A percentile compares a stretch with the other conserved stretches of the same genome.
These are phyloP conservation scores for Coenonympha arcania DNA, from an alignment of 2,888 invertebrate species.

Conservation along the genomic window DNA sequence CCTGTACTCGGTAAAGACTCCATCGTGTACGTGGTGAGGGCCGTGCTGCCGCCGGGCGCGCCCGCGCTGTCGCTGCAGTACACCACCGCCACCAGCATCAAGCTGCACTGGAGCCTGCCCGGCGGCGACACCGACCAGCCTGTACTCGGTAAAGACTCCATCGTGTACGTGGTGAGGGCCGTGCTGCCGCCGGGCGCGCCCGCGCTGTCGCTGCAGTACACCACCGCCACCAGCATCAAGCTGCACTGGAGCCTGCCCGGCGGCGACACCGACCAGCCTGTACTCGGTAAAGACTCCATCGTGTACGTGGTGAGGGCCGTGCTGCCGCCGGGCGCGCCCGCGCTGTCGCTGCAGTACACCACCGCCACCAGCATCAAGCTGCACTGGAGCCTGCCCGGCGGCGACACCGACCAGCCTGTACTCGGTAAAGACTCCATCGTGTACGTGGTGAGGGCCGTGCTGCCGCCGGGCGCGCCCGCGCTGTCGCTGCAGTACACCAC, in stretches of 20 bases:
- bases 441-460: conserved; percentile 82
- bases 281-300: conserved; percentile 84
- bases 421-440: conserved; percentile 78
- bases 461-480: conserved; percentile 80
- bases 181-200: conserved; percentile 83
- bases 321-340: conserved; percentile 80
- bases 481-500: conserved; percentile 83
- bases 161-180: conserved; percentile 83
- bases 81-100: conserved; percentile 81
- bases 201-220: conserved; percentile 80
- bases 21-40: conserved; percentile 83
- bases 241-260: conserved; percentile 66
- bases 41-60: conserved; percentile 81
- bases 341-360: conserved; percentile 80
- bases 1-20: conserved; percentile 82
- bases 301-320: conserved; percentile 84
- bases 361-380: conserved; percentile 82
- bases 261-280: conserved; percentile 61
- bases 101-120: conserved; percentile 70
- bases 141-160: conserved; percentile 82
- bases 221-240: conserved; percentile 81
- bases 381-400: conserved; percentile 55
- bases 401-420: conserved; percentile 64
- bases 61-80: conserved; percentile 82
- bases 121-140: conserved; percentile 59